phyloP scores from a whole-genome alignment of 2,888 invertebrate species.

The Campopleginae sp. region DNA sequence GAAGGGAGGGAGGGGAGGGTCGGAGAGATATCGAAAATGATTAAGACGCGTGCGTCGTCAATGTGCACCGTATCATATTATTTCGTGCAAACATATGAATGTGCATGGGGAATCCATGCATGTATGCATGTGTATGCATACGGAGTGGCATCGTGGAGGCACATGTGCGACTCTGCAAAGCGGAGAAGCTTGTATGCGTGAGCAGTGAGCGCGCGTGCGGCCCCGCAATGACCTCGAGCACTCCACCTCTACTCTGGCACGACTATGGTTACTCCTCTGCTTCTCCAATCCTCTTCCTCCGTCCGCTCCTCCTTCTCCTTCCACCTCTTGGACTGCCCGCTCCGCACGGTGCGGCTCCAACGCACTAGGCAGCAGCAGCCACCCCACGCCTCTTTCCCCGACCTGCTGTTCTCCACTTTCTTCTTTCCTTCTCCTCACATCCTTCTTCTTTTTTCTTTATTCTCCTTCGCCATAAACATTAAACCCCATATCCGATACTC shows the following conservation, averaged over 20 bases:
- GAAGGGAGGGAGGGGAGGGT: not conserved
- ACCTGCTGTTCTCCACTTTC: not conserved
- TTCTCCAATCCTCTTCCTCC: constrained; percentile 42
- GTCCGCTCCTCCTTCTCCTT: constrained; percentile 17
- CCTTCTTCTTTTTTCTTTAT: not conserved
- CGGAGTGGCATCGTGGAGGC: constrained; percentile 59
- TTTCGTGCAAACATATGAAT: not conserved
- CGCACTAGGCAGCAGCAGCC: not conserved
- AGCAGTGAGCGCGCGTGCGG: constrained; percentile 80
- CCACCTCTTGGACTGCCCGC: not conserved
- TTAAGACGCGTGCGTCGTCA: constrained; percentile 67
- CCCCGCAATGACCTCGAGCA: constrained; percentile 82
- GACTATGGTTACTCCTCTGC: constrained; percentile 55
- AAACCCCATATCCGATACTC: not conserved
- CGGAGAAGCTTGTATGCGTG: constrained; percentile 66
- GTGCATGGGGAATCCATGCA: not conserved
- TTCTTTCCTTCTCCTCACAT: not conserved
- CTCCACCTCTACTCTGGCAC: constrained; percentile 60
- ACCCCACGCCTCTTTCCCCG: not conserved
- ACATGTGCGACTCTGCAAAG: constrained; percentile 74
- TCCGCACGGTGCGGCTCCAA: not conserved
- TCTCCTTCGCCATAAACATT: not conserved
- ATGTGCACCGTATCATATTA: constrained; percentile 64
- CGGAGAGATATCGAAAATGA: constrained; percentile 42
- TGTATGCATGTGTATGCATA: constrained; percentile 19